Conservation (phyloP, 2,113 vertebrate genomes). For the Platysteira castanea region DNA sequence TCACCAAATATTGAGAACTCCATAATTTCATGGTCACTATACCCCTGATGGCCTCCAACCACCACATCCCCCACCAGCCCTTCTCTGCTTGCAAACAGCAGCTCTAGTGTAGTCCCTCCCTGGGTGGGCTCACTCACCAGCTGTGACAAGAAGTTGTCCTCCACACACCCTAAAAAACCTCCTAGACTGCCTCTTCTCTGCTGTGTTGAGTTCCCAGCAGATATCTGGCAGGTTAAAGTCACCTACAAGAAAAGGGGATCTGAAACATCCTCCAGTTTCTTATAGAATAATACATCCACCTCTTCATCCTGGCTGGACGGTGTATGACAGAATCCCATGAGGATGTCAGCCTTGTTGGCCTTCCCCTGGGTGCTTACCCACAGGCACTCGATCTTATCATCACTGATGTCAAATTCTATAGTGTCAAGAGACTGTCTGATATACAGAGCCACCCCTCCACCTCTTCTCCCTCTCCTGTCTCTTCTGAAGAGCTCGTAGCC, state of each 20-base stretch:
- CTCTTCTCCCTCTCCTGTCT: neutral
- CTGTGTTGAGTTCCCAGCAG: neutral
- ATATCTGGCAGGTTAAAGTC: neutral
- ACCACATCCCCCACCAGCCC: neutral
- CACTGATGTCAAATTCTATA: neutral
- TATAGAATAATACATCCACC: neutral
- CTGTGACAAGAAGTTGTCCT: neutral
- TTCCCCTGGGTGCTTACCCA: neutral
- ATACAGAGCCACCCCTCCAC: neutral
- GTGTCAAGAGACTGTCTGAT: neutral
- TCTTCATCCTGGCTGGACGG: neutral
- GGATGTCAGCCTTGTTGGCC: neutral
- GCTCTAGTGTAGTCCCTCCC: fast-evolving
- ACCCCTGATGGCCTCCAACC: fast-evolving
- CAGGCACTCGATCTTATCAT: neutral
- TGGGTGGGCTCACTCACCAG: fast-evolving
- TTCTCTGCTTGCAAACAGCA: neutral
- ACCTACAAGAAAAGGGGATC: neutral
- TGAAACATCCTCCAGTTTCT: neutral
- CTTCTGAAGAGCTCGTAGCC: neutral
- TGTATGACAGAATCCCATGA: neutral
- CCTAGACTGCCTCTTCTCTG: neutral
- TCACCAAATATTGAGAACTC: neutral
- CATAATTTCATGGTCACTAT: neutral
- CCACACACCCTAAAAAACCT: neutral